A percentile compares a stretch with the other conserved stretches of the same genome.
Conservation (phyloP, 2,797 vertebrate genomes). For the Taenioides sp. region DNA sequence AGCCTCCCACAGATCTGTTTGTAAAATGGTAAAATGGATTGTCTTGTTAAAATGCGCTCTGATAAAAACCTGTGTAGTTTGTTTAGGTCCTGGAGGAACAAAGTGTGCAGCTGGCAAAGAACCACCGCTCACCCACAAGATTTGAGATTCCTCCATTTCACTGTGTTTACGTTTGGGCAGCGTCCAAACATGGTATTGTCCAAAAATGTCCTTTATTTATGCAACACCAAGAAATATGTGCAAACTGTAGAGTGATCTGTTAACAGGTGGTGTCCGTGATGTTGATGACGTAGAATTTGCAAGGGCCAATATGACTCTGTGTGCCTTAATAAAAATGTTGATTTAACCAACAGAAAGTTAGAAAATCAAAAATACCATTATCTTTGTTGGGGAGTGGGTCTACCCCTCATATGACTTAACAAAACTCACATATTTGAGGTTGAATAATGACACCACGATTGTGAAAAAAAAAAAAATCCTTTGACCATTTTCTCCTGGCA, state of each 20-base stretch:
- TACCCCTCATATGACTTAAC: too few species aligned
- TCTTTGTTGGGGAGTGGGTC: too few species aligned
- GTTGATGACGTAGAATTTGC: neutral
- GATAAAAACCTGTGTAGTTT: slow-evolving; percentile 80
- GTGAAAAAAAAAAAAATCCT: too few species aligned
- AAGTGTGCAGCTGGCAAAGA: slow-evolving; percentile 78
- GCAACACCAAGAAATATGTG: slow-evolving; percentile 1
- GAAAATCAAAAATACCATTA: too few species aligned
- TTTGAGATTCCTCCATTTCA: slow-evolving; percentile 31
- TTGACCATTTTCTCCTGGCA: too few species aligned
- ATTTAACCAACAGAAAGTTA: too few species aligned
- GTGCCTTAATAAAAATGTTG: too few species aligned
- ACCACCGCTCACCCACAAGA: slow-evolving; percentile 49
- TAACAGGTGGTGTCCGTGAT: neutral
- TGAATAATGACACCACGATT: too few species aligned
- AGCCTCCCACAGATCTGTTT: neutral
- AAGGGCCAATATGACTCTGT: too few species aligned
- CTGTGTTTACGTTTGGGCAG: slow-evolving; percentile 27
- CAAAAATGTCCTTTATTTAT: slow-evolving; percentile 4
- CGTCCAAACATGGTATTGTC: slow-evolving; percentile 24
- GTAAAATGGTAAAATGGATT: neutral
- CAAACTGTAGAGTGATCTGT: neutral
- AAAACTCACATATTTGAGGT: too few species aligned
- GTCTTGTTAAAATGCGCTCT: slow-evolving; percentile 41
- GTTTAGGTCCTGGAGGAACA: slow-evolving; percentile 79